These are phyloP conservation scores for Chloroceryle inda DNA, from an alignment of 2,797 vertebrate species.

Conservation along the genomic window DNA sequence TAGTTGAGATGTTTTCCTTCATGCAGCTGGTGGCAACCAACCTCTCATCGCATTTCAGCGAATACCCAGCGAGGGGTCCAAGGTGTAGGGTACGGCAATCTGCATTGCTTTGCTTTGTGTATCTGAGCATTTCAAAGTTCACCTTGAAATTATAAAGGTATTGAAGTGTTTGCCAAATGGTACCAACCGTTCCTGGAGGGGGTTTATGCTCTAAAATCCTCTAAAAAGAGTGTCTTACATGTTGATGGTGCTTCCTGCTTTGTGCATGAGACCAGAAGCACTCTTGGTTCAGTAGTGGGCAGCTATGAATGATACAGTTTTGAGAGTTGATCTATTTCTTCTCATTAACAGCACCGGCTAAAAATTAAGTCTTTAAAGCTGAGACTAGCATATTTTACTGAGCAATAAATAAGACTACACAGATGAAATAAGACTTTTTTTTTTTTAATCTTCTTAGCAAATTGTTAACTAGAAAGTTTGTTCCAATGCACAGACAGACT, in stretches of 20 bases:
- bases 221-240: background rate
- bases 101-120: background rate
- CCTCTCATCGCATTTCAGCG: background rate
- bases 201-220: background rate
- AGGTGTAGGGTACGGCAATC: rapidly evolving
- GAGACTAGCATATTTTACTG: background rate
- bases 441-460: background rate
- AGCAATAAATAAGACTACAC: background rate
- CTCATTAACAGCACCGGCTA: background rate
- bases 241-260: background rate
- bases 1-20: background rate
- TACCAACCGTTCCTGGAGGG: background rate
- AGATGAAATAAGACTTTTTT: background rate
- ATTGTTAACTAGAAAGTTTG: background rate
- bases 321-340: background rate
- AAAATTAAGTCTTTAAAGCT: slow-evolving; percentile 15
- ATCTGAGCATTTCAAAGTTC: background rate
- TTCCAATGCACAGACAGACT: background rate
- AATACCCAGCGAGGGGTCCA: background rate
- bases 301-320: background rate
- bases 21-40: background rate
- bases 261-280: background rate
- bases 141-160: background rate
- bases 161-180: background rate
- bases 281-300: background rate